Evolutionary conservation across 2,113 vertebrate species (phyloP).

Genomic region (Sphyrna mokarran): DNA sequence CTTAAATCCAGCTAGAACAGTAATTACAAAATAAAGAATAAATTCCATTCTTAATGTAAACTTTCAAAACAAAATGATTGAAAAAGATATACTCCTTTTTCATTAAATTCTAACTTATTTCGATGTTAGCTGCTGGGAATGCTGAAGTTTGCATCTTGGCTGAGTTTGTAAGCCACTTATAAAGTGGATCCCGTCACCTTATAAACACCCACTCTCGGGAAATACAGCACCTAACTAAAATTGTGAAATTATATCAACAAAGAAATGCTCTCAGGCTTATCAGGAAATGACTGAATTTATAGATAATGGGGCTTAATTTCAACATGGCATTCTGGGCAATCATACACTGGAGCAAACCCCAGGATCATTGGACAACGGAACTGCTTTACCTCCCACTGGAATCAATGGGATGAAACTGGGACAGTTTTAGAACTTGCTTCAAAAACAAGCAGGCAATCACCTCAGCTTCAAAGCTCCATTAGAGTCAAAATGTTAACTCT

Average conservation of each 20-base stretch:
- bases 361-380: background rate
- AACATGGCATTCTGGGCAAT: background rate
- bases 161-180: constrained; percentile 70
- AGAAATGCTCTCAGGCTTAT: constrained; percentile 37
- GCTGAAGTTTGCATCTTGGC: constrained; percentile 72
- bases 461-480: no score
- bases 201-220: constrained; percentile 64
- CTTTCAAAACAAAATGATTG: background rate
- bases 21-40: background rate
- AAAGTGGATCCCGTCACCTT: constrained; percentile 66
- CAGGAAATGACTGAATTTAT: background rate
- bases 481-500: no score
- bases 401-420: background rate
- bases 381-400: background rate
- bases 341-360: background rate
- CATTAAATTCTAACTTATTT: no score
- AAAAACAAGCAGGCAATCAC: no score
- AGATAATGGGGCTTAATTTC: background rate
- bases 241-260: constrained; percentile 74
- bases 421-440: background rate
- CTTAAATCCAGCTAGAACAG: background rate
- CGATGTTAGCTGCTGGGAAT: constrained; percentile 72
- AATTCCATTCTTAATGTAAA: background rate
- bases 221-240: constrained; percentile 78
- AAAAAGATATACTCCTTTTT: background rate